Base-by-base conservation (phyloP, 2,888 invertebrate species). In the Copidosoma aretas region DNA sequence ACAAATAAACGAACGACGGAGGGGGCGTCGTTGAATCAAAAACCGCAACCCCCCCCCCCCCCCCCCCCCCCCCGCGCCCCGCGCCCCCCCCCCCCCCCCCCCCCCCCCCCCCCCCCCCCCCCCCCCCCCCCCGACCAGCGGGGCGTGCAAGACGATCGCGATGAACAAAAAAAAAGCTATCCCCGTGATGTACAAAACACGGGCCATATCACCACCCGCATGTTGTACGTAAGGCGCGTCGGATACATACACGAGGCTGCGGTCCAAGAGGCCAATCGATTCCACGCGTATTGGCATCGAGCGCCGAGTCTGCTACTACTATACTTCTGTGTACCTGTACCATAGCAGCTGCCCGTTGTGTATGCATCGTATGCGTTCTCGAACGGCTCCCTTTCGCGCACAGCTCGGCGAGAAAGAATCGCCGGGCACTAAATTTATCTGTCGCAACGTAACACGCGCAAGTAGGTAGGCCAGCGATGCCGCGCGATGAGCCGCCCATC, bases 361-460 rank as follows among this genome's bases (percentile, higher is more conserved):
- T 8, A 14, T 15, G 43, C 15, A 4, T 46, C 43, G 43, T n/a
- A n/a, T n/a, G n/a, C n/a, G n/a, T n/a, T n/a, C n/a, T n/a, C n/a
- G 43, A 12, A 46, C 15, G 43, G 43, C 32, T 32, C 32, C 32
- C 32, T 32, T 32, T 32, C 32, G n/a, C n/a, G 14, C 10, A 41
- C 41, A 3, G 12, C 43, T 32, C 43, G 43, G 43, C 12, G 79
- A 77, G 78, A 81, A 82, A 81, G 81, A 80, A 81, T 79, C 75
- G 80, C 43, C 43, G 43, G 4, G 32, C 3, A 46, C 82, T 82
- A 82, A 82, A 82, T 82, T 82, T 82, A 82, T 81, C 81, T 80
- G 79, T 80, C 78, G 82, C 81, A 82, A 82, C 81, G 82, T 81
- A 81, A 82, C 81, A 80, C 81, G 76, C 64, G 64, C n/a, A n/a